Evolutionary conservation across 2,888 invertebrate genomes (phyloP).

Genomic region (Hololepta plana): DNA sequence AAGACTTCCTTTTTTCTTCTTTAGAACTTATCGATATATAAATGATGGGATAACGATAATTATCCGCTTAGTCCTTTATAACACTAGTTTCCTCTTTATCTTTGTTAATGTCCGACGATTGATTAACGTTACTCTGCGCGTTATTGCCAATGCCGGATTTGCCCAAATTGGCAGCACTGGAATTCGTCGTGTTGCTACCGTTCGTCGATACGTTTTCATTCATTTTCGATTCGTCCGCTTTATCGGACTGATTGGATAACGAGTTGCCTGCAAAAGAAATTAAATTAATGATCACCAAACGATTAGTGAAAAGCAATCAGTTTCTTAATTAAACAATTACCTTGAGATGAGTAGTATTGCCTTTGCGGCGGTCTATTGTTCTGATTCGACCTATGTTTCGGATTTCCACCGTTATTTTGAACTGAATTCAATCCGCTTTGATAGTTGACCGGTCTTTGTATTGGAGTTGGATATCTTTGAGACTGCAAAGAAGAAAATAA

Average conservation of each 20-base stretch:
- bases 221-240: conserved; percentile 22
- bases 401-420: conserved; percentile 18
- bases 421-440: conserved; percentile 25
- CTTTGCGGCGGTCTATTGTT: conserved; percentile 25
- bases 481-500: too few species aligned
- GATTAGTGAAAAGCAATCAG: conserved; percentile 2
- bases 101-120: too few species aligned
- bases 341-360: conserved; percentile 27
- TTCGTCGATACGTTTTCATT: conserved; percentile 15
- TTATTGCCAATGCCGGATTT: conserved; percentile 10
- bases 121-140: not conserved
- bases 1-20: too few species aligned
- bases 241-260: conserved; percentile 19
- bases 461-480: conserved; percentile 33
- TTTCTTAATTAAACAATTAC: too few species aligned
- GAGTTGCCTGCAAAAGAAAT: not conserved
- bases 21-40: too few species aligned
- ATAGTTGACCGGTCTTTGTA: conserved; percentile 34
- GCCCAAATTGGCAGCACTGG: conserved; percentile 10
- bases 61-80: too few species aligned
- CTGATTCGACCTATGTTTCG: conserved; percentile 7
- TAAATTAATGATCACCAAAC: not conserved
- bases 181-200: conserved; percentile 12
- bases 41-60: too few species aligned
- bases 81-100: too few species aligned